Base-by-base conservation (phyloP, 2,797 vertebrate species). In the Chloroceryle inda region DNA sequence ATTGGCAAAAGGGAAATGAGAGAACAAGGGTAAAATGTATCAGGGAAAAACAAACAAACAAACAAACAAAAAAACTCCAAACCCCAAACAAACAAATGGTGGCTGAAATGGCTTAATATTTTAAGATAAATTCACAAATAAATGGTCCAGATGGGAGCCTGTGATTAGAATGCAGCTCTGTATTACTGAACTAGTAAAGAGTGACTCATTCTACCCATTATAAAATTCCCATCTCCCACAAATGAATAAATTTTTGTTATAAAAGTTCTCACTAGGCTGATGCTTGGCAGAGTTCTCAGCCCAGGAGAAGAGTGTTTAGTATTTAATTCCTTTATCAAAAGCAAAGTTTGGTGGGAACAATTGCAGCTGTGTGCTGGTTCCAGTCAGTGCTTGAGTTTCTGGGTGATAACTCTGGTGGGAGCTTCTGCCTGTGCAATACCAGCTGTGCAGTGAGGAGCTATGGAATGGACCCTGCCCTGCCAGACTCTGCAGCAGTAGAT, bases 121-220 rank as follows among this genome's bases (percentile, higher is more conserved):
- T 92, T 78, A 97, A 95, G 64, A 72, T 71, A 92, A 94, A 89
- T 47, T 89, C 87, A 81, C 5, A 91, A 84, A 87, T 77, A 95
- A 93, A 89, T 67, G 52, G 53, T 86, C 55, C 88, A 95, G 88
- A 92, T 90, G 89, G 91, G 56, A 95, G 76, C 64, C 40, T 76
- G 77, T 94, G 81, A 97, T 95, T 92, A 86, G 11, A 71, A 61
- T 21, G 6, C 44, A 93, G 72, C 56, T 92, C 40, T 79, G 56
- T 93, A 56, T 94, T 94, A 62, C 58, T 86, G 24, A 77, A 84
- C 52, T 72, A 84, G 85, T 94, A 96, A 96, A 95, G 91, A 91
- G 40, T 93, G 90, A 97, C 58, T 96, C 85, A 93, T 78, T 85
- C 62, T 78, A 92, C 27, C 53, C 71, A 56, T 94, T 92, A 72